Evolutionary conservation across 2,888 invertebrate species (phyloP).

Genomic region (Caenorhabditis wallacei): DNA sequence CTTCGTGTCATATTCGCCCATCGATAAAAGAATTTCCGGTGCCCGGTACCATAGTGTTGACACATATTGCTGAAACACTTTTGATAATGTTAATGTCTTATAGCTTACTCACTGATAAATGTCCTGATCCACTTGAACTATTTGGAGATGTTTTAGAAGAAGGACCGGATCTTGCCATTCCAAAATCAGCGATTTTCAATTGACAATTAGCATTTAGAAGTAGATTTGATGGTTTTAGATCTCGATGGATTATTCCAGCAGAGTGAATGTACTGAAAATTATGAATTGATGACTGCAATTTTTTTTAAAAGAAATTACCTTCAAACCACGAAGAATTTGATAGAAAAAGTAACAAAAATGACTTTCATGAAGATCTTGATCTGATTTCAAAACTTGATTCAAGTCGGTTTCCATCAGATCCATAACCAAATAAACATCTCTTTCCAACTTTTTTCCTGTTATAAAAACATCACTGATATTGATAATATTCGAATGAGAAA

Average conservation of each 20-base stretch:
- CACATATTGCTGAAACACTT: conserved; percentile 84
- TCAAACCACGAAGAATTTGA: conserved; percentile 85
- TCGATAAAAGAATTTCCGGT: conserved; percentile 85
- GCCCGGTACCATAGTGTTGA: conserved; percentile 84
- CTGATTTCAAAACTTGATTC: conserved; percentile 84
- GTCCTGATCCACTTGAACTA: conserved; percentile 45
- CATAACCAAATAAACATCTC: conserved; percentile 85
- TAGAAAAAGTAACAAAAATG: conserved; percentile 85
- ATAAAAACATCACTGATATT: conserved; percentile 85
- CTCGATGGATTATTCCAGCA: conserved; percentile 85
- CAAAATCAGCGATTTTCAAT: conserved; percentile 85
- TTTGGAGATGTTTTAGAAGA: conserved; percentile 63
- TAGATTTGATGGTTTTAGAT: conserved; percentile 85
- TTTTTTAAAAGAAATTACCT: conserved; percentile 75
- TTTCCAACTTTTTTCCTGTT: conserved; percentile 75
- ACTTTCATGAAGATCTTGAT: conserved; percentile 84
- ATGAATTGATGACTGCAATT: background rate
- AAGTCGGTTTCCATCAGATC: conserved; percentile 86
- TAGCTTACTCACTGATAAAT: conserved; percentile 13
- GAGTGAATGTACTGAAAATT: conserved; percentile 84
- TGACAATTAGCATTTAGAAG: conserved; percentile 85
- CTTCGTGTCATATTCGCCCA: conserved; percentile 84
- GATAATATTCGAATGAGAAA: conserved; percentile 85
- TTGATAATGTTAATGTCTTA: background rate
- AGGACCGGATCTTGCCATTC: conserved; percentile 82